These are phyloP conservation scores for Aphrocallistes beatrix DNA, from an alignment of 37 sponge, comb jelly and placozoan genomes.

Conservation along the genomic window DNA sequence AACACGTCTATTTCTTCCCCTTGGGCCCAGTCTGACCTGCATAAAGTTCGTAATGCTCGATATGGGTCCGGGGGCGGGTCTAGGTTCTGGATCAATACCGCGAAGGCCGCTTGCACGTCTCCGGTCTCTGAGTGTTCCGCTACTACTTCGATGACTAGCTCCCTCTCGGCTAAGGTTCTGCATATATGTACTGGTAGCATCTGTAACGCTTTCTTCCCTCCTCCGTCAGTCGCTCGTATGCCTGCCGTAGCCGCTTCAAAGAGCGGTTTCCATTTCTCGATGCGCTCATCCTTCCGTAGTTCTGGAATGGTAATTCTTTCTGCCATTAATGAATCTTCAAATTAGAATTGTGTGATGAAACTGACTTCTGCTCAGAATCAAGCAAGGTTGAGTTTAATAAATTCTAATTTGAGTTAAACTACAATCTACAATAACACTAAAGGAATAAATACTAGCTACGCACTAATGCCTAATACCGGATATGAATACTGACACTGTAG, in stretches of 20 bases:
- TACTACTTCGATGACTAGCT: neutral
- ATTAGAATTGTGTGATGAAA: conserved; percentile 1
- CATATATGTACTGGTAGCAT: neutral
- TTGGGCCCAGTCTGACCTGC: neutral
- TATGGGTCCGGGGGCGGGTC: neutral
- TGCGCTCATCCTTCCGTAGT: neutral
- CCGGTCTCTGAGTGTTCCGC: neutral
- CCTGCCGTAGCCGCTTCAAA: conserved; percentile 6
- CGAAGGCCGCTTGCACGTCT: neutral
- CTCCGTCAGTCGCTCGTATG: neutral
- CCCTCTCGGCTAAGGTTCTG: neutral
- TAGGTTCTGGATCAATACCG: neutral
- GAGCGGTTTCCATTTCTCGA: neutral
- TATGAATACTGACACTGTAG: no score
- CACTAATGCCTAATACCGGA: no score
- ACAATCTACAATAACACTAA: no score
- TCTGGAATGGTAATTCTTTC: neutral
- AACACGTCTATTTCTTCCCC: conserved; percentile 11
- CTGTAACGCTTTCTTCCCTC: conserved; percentile 8
- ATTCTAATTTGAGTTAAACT: neutral
- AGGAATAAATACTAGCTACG: no score
- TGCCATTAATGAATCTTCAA: neutral
- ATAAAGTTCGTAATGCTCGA: conserved; percentile 12
- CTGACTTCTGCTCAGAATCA: neutral
- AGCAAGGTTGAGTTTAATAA: conserved; percentile 18